These are phyloP conservation scores for Frankliniella intonsa DNA, from an alignment of 2,888 invertebrate genomes.

Conservation along the genomic window DNA sequence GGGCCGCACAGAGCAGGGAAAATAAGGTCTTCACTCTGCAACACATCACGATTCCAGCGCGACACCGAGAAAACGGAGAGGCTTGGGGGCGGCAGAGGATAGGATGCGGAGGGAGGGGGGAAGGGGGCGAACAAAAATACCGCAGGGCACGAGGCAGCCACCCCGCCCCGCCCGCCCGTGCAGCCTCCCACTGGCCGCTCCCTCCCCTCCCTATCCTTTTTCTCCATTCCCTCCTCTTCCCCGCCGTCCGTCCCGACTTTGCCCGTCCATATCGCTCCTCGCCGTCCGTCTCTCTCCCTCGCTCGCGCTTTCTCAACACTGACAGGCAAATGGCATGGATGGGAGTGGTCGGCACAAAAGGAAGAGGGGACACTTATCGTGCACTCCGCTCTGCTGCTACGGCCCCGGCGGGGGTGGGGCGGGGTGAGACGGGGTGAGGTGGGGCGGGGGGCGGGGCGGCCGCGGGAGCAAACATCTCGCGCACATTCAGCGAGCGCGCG, in stretches of 20 bases:
- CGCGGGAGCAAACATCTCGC: too few species aligned
- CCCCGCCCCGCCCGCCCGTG: neutral
- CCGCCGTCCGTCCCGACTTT: neutral
- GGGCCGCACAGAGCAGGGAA: neutral
- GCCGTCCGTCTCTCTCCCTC: neutral
- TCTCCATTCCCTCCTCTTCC: neutral
- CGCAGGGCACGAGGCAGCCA: neutral
- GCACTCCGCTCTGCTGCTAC: neutral
- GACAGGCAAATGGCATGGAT: constrained; percentile 10
- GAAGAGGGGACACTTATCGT: neutral
- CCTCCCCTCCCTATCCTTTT: neutral
- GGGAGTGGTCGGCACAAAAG: neutral
- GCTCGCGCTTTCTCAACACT: neutral
- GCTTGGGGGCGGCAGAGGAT: neutral
- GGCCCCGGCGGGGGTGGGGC: too few species aligned
- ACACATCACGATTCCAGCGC: constrained; percentile 5
- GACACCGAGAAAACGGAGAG: neutral
- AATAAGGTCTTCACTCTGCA: constrained; percentile 10
- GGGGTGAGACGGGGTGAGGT: too few species aligned
- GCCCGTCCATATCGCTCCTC: neutral
- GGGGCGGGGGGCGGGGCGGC: too few species aligned
- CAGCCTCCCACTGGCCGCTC: too few species aligned
- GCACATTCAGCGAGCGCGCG: too few species aligned
- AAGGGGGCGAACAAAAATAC: neutral
- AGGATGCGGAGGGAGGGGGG: neutral